Base-by-base conservation (phyloP, 2,888 invertebrate species). In the Lypha dubia region DNA sequence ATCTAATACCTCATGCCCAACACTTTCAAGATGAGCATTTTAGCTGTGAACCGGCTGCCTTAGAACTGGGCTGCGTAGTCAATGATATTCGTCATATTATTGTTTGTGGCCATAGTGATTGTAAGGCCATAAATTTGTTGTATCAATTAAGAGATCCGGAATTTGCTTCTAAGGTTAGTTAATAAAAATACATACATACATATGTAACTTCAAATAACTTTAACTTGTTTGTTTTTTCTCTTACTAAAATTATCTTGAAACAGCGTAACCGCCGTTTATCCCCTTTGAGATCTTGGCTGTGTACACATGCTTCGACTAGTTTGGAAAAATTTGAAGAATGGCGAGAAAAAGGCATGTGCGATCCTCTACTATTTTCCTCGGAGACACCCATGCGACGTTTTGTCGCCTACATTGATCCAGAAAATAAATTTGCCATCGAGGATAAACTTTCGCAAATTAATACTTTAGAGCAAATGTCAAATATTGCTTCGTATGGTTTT, bases 71-170 rank as follows among this genome's bases (percentile, higher is more conserved):
- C 28, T 99, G 98, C 91, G 95, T 98, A 22, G 94, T 97, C 51
- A 98, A 98, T 90, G 95, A 97, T 88, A 97, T 99, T 86, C 94
- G 96, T 83, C 98, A 99, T 90, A 95, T 99, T 51, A 97, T 99
- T 86, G 98, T 99, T 3, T 98, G 98, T 90, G 99, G 99, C 0
- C 99, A 99, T 91, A 98, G 98, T 84, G 99, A 99, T 91, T 99
- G 99, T 92, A 99, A 98, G 94, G 99, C 99, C 3, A 98, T 99
- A 96, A 98, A 98, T 93, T 94, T 98, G 77, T 93, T 99, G 2
- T 97, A 97, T 91, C 94, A 95, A 89, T 92, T 98, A 75, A 95
- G 95, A 89, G 96, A 96, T 92, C 95, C 95, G 87, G 95, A 96
- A 90, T 95, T 96, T 91, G 94, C 97, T 3, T 95, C 95, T 0